phyloP scores from a whole-genome alignment of 2,888 invertebrate genomes.

The Orthosia gothica region DNA sequence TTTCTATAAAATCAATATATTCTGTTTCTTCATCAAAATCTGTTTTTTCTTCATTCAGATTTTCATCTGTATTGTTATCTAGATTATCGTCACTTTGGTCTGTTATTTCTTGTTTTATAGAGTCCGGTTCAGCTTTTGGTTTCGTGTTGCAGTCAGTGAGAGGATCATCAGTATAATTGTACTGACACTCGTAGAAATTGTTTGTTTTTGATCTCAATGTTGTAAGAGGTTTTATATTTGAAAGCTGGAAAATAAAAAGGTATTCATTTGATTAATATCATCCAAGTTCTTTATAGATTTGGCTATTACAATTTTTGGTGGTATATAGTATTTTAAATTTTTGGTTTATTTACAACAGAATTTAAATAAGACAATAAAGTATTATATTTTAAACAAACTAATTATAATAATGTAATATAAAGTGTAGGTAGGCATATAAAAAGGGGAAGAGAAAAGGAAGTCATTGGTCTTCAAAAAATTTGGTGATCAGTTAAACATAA shows the following conservation, averaged over 20 bases:
- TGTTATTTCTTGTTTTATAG: slow-evolving; percentile 50
- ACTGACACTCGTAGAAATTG: slow-evolving; percentile 37
- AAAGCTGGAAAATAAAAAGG: slow-evolving; percentile 42
- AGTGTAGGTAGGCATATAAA: too few relatives aligned
- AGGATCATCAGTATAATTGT: slow-evolving; percentile 36
- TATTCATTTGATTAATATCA: too few relatives aligned
- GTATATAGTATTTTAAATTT: too few relatives aligned
- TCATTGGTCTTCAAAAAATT: too few relatives aligned
- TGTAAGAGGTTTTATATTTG: slow-evolving; percentile 54
- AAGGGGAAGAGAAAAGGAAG: too few relatives aligned
- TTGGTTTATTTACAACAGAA: too few relatives aligned
- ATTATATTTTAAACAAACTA: too few relatives aligned
- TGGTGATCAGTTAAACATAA: too few relatives aligned
- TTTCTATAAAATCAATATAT: slow-evolving; percentile 14
- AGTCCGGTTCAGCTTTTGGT: slow-evolving; percentile 28
- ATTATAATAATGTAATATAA: too few relatives aligned
- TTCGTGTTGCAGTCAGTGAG: slow-evolving; percentile 3
- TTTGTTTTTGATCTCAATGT: slow-evolving; percentile 28
- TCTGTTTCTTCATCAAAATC: not conserved
- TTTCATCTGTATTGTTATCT: slow-evolving; percentile 42
- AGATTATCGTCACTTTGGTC: slow-evolving; percentile 34
- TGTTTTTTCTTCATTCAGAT: slow-evolving; percentile 5
- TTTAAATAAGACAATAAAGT: too few relatives aligned
- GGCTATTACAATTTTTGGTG: too few relatives aligned
- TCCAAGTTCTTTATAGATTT: too few relatives aligned